These are phyloP conservation scores for Eulithis testata DNA, from an alignment of 2,888 invertebrate species.

Conservation along the genomic window DNA sequence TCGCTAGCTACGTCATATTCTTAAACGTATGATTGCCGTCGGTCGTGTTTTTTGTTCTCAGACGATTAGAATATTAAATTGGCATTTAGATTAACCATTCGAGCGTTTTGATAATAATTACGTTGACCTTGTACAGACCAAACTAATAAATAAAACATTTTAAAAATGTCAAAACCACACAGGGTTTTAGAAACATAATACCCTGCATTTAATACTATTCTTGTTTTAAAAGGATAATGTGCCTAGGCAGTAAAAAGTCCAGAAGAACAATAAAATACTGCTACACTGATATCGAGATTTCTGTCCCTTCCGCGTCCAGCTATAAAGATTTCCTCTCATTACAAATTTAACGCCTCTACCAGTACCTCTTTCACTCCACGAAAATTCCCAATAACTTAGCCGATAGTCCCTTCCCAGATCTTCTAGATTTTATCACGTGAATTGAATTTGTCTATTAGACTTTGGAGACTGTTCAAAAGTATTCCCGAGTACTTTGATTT, in stretches of 20 bases:
- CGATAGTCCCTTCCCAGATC: too few species aligned
- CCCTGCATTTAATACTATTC: neutral
- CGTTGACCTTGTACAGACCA: too few species aligned
- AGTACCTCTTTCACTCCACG: slow-evolving; percentile 6
- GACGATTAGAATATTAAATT: too few species aligned
- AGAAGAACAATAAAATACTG: slow-evolving; percentile 22
- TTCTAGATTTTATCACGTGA: too few species aligned
- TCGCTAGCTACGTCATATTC: neutral
- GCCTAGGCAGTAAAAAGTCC: slow-evolving; percentile 8
- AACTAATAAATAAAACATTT: too few species aligned
- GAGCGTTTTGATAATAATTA: too few species aligned
- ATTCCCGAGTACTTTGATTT: neutral
- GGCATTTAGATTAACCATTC: too few species aligned
- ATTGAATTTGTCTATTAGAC: neutral
- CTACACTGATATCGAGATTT: slow-evolving; percentile 20
- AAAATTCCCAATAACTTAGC: neutral
- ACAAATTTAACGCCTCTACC: slow-evolving; percentile 25
- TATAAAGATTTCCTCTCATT: slow-evolving; percentile 34
- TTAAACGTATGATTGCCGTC: too few species aligned
- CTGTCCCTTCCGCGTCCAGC: slow-evolving; percentile 28
- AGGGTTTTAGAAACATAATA: too few species aligned
- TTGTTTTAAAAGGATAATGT: slow-evolving; percentile 1
- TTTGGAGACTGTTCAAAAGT: neutral
- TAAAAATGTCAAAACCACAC: too few species aligned
- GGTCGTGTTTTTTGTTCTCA: too few species aligned